Evolutionary conservation across 2,113 vertebrate species (phyloP).

Genomic region (Pedionomus torquatus): DNA sequence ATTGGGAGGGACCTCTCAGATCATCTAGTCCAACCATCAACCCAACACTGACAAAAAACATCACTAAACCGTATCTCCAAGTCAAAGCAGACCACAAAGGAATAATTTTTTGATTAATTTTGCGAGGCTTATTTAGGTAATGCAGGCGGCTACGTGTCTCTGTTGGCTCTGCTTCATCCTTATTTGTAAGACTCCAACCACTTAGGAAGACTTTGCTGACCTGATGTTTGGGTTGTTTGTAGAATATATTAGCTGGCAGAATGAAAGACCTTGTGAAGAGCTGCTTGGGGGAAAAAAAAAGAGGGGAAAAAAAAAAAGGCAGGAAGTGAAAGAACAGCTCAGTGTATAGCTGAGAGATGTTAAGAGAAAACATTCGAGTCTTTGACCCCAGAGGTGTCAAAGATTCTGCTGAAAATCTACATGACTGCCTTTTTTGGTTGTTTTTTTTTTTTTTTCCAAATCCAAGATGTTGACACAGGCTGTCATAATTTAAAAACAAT

Average conservation of each 20-base stretch:
- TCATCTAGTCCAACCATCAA: too few species aligned
- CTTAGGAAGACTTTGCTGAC: not conserved
- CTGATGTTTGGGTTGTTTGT: not conserved
- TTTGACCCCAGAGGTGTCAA: not conserved
- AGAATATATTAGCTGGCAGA: not conserved
- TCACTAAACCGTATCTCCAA: too few species aligned
- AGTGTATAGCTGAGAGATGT: not conserved
- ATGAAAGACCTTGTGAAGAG: not conserved
- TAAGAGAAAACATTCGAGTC: not conserved
- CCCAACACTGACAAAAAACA: too few species aligned
- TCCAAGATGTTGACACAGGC: not conserved
- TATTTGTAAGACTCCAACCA: not conserved
- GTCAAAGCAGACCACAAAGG: not conserved
- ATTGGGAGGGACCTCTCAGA: too few species aligned
- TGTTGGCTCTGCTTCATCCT: not conserved
- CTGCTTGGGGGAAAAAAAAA: not conserved
- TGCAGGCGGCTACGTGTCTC: not conserved
- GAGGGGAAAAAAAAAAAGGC: not conserved
- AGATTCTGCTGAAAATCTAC: not conserved
- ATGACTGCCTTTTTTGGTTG: too few species aligned
- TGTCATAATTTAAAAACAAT: not conserved
- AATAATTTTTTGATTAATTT: not conserved
- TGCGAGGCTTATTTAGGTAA: not conserved
- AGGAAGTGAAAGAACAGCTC: not conserved
- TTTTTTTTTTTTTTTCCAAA: not conserved